Evolutionary conservation across 2,888 invertebrate species (phyloP).

Genomic region (Odontocolon sp.): DNA sequence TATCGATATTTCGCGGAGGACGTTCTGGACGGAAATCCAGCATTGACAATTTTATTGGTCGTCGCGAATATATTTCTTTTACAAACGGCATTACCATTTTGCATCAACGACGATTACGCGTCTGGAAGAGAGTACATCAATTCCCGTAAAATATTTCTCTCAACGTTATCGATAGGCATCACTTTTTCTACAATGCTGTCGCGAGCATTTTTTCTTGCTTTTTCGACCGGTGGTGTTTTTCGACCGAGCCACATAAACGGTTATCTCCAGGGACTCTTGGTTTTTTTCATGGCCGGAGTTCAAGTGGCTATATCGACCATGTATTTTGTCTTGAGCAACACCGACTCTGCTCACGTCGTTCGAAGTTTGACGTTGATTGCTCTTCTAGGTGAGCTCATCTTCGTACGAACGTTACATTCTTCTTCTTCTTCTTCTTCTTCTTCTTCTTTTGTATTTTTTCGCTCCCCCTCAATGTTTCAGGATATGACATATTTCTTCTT

Average conservation of each 20-base stretch:
- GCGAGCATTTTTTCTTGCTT: conserved; percentile 85
- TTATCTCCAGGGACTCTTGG: conserved; percentile 85
- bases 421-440: background rate
- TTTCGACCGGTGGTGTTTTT: conserved; percentile 86
- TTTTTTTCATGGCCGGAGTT: conserved; percentile 85
- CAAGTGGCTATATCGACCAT: conserved; percentile 81
- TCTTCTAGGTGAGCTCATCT: conserved; percentile 82
- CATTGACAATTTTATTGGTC: conserved; percentile 80
- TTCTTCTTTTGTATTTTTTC: conserved; percentile 56
- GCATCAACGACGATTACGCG: conserved; percentile 76
- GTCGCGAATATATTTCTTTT: conserved; percentile 80
- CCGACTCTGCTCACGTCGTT: conserved; percentile 75
- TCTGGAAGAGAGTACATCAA: conserved; percentile 80
- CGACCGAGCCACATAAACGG: conserved; percentile 88
- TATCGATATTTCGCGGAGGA: conserved; percentile 85
- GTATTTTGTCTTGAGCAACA: conserved; percentile 70
- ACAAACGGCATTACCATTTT: conserved; percentile 80
- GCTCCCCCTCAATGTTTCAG: conserved; percentile 82
- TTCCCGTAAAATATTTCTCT: conserved; percentile 83
- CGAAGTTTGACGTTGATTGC: conserved; percentile 79
- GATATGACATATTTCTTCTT: conserved; percentile 85
- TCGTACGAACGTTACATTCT: too few relatives aligned
- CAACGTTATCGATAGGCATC: conserved; percentile 84
- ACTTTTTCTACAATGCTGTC: conserved; percentile 86
- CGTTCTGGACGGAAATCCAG: conserved; percentile 87